Base-by-base conservation (phyloP, 1,140 invertebrate genomes). In the Drosophila bocki region DNA sequence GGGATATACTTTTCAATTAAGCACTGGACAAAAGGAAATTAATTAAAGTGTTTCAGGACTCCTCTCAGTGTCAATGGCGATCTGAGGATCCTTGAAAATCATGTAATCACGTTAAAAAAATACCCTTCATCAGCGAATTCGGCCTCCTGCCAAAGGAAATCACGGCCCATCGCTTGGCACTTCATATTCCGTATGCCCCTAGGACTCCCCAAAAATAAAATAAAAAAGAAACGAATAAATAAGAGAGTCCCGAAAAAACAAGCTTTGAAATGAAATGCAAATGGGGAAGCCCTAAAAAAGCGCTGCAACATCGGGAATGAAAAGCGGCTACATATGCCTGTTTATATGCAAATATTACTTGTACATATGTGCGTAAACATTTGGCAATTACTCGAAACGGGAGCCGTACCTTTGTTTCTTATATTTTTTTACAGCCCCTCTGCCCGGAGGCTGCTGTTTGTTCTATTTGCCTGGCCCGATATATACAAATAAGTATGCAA, bases 281-380 rank as follows among this genome's bases (percentile, higher is more conserved):
- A 87, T 87, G 45, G 51, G 65, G 41, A 9, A 56, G 57, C 32
- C 42, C 60, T 47, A 58, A 61, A 76, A 82, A 75, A 79, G 13
- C 51, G 63, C 53, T 72, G 83, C 84, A 80, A 65, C 72, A 48
- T 74, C 67, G 67, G 64, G 78, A 82, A 71, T 80, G 77, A 86
- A 83, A 87, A 87, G 78, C 80, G 77, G 64, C 80, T 84, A 78
- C 84, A 90, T 87, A 87, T 87, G 84, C 64, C 85, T 87, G 77
- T 87, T 84, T 87, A 87, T 87, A 87, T 87, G 85, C 80, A 87
- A 87, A 90, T 90, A 88, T 81, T 78, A 84, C 72, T 60, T 53
- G 60, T 84, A 84, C 80, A 84, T 87, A 88, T 88, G 84, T 87
- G 86, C 72, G 77, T 87, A 87, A 88, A 87, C 80, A 90, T 87